phyloP scores from a whole-genome alignment of 1,140 invertebrate genomes.

The Colletes gigas region DNA sequence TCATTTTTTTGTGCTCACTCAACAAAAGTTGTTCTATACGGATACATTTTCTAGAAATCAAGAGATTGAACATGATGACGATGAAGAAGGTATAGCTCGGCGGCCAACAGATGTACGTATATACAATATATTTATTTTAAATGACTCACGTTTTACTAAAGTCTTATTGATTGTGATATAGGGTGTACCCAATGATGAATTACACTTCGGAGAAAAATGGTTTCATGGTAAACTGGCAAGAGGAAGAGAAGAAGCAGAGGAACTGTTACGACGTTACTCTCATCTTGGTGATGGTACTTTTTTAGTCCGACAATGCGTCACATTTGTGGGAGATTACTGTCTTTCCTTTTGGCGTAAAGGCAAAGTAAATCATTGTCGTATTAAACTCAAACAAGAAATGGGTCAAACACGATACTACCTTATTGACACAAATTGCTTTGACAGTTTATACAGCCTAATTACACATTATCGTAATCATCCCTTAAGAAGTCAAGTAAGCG shows the following conservation, averaged over 20 bases:
- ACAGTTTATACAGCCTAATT: constrained; percentile 95
- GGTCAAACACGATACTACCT: constrained; percentile 95
- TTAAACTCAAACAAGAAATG: constrained; percentile 93
- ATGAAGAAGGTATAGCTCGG: constrained; percentile 77
- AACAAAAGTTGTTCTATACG: constrained; percentile 94
- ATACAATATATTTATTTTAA: background rate
- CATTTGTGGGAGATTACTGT: constrained; percentile 97
- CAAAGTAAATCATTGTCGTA: constrained; percentile 95
- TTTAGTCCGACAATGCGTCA: constrained; percentile 96
- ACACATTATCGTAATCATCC: constrained; percentile 94
- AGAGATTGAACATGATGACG: constrained; percentile 81
- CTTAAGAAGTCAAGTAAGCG: constrained; percentile 88
- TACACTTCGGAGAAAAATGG: constrained; percentile 98
- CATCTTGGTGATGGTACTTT: constrained; percentile 97
- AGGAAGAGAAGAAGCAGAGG: constrained; percentile 89
- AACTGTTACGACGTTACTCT: constrained; percentile 89
- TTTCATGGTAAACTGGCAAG: constrained; percentile 94
- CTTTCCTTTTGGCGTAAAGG: constrained; percentile 96
- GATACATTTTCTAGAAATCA: constrained; percentile 83
- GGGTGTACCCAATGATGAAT: constrained; percentile 85
- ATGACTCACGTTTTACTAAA: background rate
- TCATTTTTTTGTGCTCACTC: constrained; percentile 97
- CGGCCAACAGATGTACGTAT: constrained; percentile 72
- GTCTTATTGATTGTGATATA: constrained; percentile 42
- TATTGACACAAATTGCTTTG: constrained; percentile 94